Evolutionary conservation across 2,113 vertebrate genomes (phyloP), one percentile per base, ranked within the genome.

Genomic region (Anarhynchus alexandrinus): DNA sequence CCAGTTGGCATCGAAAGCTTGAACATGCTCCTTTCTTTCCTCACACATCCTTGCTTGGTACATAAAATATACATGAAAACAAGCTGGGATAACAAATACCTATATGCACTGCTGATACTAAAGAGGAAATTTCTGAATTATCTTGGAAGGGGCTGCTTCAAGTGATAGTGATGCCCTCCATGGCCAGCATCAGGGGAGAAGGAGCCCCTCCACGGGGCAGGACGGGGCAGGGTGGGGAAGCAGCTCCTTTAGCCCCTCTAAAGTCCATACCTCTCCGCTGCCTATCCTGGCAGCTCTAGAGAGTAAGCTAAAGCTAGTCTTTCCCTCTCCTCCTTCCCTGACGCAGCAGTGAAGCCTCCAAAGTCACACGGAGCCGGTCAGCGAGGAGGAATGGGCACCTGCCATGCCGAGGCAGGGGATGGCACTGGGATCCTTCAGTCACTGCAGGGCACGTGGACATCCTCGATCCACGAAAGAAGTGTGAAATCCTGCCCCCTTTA

Each of bases 281-380:
- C 43, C 22, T 71, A 14, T 43, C 27, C 49, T 42, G 61, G 23
- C 18, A 65, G 34, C 54, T 86, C 27, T 76, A 40, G 4, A 27
- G 70, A n/a, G 12, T 32, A 34, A 85, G 30, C 14, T 58, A 55
- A 55, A 72, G 69, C 21, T 25, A 22, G 4, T 21, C 19, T 76
- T 93, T 72, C 42, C 45, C 42, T 94, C 47, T 83, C 10, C 42
- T 30, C 12, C 36, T 80, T 73, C n/a, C 78, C 18, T 1, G 0
- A 10, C 23, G 27, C 20, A 77, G 29, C 0, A 0, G 2, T 30
- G 38, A 42, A 43, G 34, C 29, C 80, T 82, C 57, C 61, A 38
- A 78, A 82, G 61, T 5, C 27, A 7, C 1, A 12, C 2, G 7
- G 8, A 45, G 36, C 7, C 0, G 0, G 20, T 34, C 64, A 5